A percentile compares a stretch with the other conserved stretches of the same genome.
Evolutionary conservation across 1,140 invertebrate species (phyloP).

Genomic region (Drosophila dunni): DNA sequence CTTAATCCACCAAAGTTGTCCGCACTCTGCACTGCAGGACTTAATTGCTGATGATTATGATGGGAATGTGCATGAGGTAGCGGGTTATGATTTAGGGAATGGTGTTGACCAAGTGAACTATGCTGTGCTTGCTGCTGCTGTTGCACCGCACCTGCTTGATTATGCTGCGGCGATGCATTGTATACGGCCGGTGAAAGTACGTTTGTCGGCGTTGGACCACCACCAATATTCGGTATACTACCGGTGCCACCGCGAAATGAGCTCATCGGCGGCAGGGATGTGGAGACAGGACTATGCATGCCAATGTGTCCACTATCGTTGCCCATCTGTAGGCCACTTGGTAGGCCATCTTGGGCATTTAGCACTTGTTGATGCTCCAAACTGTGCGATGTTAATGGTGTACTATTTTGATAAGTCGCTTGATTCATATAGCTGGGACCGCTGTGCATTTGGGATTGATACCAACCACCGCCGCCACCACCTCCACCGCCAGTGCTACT

Average conservation of each 20-base stretch:
- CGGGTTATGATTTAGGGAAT: slow-evolving; percentile 82
- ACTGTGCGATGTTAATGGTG: slow-evolving; percentile 56
- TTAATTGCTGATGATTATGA: slow-evolving; percentile 84
- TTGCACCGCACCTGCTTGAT: slow-evolving; percentile 75
- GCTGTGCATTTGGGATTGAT: slow-evolving; percentile 71
- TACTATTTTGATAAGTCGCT: slow-evolving; percentile 71
- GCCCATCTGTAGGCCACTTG: slow-evolving; percentile 58
- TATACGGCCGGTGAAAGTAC: slow-evolving; percentile 75
- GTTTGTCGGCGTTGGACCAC: slow-evolving; percentile 49
- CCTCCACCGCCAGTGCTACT: slow-evolving; percentile 46
- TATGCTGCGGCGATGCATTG: slow-evolving; percentile 85
- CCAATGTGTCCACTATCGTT: slow-evolving; percentile 55
- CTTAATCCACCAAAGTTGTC: slow-evolving; percentile 89
- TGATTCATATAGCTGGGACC: slow-evolving; percentile 68
- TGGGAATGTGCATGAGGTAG: slow-evolving; percentile 79
- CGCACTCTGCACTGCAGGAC: slow-evolving; percentile 87
- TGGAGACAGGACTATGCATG: slow-evolving; percentile 84
- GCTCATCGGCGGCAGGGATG: slow-evolving; percentile 96
- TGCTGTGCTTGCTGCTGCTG: slow-evolving; percentile 83
- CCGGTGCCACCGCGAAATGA: slow-evolving; percentile 91
- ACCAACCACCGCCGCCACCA: slow-evolving; percentile 56
- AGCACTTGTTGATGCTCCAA: slow-evolving; percentile 76
- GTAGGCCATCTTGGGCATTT: slow-evolving; percentile 59
- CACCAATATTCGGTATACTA: slow-evolving; percentile 82
- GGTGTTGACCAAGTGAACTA: slow-evolving; percentile 84